phyloP scores from a whole-genome alignment of 2,888 invertebrate genomes.

The Helicoverpa assulta region DNA sequence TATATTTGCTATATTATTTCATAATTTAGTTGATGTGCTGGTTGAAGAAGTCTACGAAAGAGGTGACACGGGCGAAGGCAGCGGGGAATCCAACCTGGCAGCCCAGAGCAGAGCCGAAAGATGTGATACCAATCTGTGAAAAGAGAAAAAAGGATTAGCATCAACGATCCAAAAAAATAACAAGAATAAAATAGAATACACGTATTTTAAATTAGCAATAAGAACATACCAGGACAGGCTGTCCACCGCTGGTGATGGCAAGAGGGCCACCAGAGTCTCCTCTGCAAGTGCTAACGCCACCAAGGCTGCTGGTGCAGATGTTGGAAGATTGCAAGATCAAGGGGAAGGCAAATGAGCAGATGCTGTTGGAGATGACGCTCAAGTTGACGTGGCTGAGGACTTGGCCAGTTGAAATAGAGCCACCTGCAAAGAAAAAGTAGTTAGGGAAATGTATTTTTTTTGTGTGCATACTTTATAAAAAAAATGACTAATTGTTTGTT shows the following conservation, averaged over 20 bases:
- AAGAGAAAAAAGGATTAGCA: constrained; percentile 9
- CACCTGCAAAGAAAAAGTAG: constrained; percentile 51
- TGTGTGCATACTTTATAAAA: too few relatives aligned
- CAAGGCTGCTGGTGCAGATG: constrained; percentile 75
- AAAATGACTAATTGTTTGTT: too few relatives aligned
- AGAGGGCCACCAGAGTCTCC: constrained; percentile 83
- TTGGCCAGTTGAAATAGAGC: constrained; percentile 59
- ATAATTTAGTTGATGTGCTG: constrained; percentile 51
- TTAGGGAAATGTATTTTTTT: too few relatives aligned
- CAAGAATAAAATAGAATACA: background rate
- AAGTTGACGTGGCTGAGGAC: constrained; percentile 67
- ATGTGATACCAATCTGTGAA: constrained; percentile 73
- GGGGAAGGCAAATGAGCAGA: constrained; percentile 69
- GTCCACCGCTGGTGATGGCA: constrained; percentile 51
- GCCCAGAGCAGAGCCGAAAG: constrained; percentile 68
- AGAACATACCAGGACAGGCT: constrained; percentile 68
- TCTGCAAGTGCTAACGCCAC: constrained; percentile 68
- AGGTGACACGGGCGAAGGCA: constrained; percentile 69
- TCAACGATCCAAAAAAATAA: background rate
- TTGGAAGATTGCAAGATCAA: constrained; percentile 67
- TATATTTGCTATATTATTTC: background rate
- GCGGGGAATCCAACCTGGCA: constrained; percentile 66
- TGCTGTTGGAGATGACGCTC: constrained; percentile 70
- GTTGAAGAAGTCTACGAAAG: constrained; percentile 65
- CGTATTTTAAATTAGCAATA: background rate